phyloP scores from a whole-genome alignment of 2,888 invertebrate species.

The Panzeria rudis region DNA sequence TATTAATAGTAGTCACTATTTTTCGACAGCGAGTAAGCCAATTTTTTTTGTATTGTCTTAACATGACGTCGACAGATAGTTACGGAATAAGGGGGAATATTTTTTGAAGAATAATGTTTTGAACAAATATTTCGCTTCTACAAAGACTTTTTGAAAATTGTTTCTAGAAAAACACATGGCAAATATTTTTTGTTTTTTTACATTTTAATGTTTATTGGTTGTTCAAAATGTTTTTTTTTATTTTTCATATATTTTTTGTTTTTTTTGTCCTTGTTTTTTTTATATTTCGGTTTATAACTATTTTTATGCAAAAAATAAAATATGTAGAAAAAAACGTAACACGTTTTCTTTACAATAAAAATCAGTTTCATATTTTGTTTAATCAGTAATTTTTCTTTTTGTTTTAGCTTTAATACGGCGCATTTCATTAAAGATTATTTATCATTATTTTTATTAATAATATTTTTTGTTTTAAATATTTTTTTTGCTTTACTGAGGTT shows the following conservation, averaged over 20 bases:
- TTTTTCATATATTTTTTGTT: slow-evolving; percentile 56
- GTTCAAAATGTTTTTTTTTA: slow-evolving; percentile 70
- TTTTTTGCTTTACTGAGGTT: slow-evolving; percentile 66
- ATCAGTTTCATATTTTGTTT: slow-evolving; percentile 78
- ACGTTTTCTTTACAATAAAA: slow-evolving; percentile 83
- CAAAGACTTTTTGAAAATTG: too few relatives aligned
- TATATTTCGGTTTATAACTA: slow-evolving; percentile 70
- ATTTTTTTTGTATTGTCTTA: too few relatives aligned
- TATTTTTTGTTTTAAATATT: slow-evolving; percentile 62
- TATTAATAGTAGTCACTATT: too few relatives aligned
- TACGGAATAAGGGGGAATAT: too few relatives aligned
- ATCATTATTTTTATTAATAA: slow-evolving; percentile 84
- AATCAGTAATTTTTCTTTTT: slow-evolving; percentile 74
- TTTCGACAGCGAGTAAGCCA: too few relatives aligned
- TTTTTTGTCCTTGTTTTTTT: slow-evolving; percentile 51
- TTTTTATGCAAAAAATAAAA: slow-evolving; percentile 74
- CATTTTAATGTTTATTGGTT: slow-evolving; percentile 72
- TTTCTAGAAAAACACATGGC: slow-evolving; percentile 63
- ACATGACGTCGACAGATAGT: too few relatives aligned
- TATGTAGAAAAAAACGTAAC: slow-evolving; percentile 77
- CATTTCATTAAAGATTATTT: slow-evolving; percentile 74
- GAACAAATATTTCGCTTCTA: too few relatives aligned
- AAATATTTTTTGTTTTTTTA: slow-evolving; percentile 71
- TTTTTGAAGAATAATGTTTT: too few relatives aligned
- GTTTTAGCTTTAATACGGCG: slow-evolving; percentile 74